phyloP scores from a whole-genome alignment of 2,888 invertebrate genomes.

The Coelopa pilipes region DNA sequence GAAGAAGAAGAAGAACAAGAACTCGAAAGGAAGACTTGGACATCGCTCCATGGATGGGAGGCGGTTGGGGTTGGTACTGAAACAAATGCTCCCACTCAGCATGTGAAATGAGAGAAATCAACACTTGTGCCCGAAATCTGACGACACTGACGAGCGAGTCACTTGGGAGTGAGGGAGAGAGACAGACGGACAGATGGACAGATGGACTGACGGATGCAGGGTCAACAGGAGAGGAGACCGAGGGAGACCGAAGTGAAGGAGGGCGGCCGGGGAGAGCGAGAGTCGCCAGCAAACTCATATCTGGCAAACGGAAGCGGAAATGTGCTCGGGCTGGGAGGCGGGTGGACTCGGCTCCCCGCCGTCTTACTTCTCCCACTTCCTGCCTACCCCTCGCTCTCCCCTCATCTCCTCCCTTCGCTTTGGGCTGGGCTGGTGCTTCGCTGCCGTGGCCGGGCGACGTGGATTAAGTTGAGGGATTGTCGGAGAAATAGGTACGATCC shows the following conservation, averaged over 20 bases:
- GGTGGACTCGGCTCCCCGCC: background rate
- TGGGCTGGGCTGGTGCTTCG: too few species aligned
- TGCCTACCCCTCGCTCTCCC: too few species aligned
- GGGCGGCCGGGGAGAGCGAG: too few species aligned
- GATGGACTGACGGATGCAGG: too few species aligned
- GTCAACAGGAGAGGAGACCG: too few species aligned
- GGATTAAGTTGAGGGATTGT: conserved; percentile 21
- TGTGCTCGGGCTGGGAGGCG: conserved; percentile 1
- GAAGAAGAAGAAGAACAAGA: background rate
- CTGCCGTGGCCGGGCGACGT: background rate
- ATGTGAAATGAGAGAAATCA: conserved; percentile 25
- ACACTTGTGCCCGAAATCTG: conserved; percentile 11
- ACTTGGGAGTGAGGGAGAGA: background rate
- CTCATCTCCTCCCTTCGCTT: too few species aligned
- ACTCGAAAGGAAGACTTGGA: background rate
- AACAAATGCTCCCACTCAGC: conserved; percentile 28
- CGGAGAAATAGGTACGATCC: conserved; percentile 14
- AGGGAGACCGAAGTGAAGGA: too few species aligned
- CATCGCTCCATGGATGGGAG: background rate
- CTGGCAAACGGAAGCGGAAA: conserved; percentile 21
- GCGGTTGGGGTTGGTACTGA: background rate
- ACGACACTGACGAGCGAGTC: background rate
- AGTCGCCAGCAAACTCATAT: too few species aligned
- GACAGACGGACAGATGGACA: too few species aligned
- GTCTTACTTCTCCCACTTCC: too few species aligned